phyloP scores from a whole-genome alignment of 2,113 vertebrate genomes.

The Dipodomys merriami region DNA sequence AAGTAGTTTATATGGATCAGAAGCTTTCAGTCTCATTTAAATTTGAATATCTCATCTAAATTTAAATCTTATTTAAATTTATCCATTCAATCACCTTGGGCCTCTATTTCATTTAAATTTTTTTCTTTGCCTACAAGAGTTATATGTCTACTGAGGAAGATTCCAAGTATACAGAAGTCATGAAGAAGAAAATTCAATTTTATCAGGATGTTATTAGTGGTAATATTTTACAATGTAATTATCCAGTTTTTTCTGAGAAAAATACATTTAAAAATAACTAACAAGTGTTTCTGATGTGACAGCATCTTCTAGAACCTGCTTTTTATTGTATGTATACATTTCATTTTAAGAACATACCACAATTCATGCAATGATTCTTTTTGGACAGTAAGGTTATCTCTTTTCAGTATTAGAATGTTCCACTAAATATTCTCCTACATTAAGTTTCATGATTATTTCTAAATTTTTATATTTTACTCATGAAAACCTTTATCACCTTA shows the following conservation, averaged over 20 bases:
- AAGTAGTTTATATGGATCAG: slow-evolving; percentile 31
- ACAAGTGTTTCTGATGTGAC: slow-evolving; percentile 14
- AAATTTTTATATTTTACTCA: too few relatives aligned
- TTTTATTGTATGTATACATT: background rate
- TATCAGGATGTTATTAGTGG: background rate
- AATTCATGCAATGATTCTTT: background rate
- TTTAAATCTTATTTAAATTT: slow-evolving; percentile 43
- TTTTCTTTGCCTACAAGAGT: slow-evolving; percentile 10
- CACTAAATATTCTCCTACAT: slow-evolving; percentile 9
- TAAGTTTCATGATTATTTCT: slow-evolving; percentile 32
- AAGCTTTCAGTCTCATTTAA: slow-evolving; percentile 44
- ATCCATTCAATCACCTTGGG: slow-evolving; percentile 30
- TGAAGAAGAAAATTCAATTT: slow-evolving; percentile 47
- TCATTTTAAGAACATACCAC: background rate
- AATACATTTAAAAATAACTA: slow-evolving; percentile 37
- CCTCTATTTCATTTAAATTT: slow-evolving; percentile 32
- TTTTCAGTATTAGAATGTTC: slow-evolving; percentile 7
- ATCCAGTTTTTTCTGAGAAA: background rate
- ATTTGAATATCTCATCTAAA: slow-evolving; percentile 44
- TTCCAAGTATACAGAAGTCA: slow-evolving; percentile 44
- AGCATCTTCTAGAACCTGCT: slow-evolving; percentile 42
- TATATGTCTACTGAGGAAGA: background rate
- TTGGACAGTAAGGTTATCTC: slow-evolving; percentile 1
- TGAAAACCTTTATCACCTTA: too few relatives aligned
- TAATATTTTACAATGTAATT: slow-evolving; percentile 1